These are phyloP conservation scores for Lobophora halterata DNA, from an alignment of 2,888 invertebrate genomes.

Conservation along the genomic window DNA sequence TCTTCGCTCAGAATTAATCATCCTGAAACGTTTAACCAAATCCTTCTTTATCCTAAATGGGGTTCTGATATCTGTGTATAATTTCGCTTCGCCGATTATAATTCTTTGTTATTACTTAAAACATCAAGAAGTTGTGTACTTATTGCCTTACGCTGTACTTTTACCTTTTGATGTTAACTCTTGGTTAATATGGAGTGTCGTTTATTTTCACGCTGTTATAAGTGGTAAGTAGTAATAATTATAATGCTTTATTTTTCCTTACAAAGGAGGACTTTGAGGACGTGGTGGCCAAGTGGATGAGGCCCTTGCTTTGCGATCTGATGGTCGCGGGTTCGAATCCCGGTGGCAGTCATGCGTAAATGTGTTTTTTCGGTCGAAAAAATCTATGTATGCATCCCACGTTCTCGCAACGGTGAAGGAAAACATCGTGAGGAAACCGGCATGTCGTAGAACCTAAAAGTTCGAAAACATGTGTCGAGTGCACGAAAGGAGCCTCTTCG, in stretches of 20 bases:
- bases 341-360: too few species aligned
- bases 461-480: too few species aligned
- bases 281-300: too few species aligned
- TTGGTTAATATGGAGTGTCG: slow-evolving; percentile 51
- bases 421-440: too few species aligned
- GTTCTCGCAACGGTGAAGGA: too few species aligned
- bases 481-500: too few species aligned
- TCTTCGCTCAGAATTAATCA: slow-evolving; percentile 41
- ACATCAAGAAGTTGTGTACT: slow-evolving; percentile 39
- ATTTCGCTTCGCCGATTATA: slow-evolving; percentile 51
- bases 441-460: too few species aligned
- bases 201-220: slow-evolving; percentile 47
- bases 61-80: slow-evolving; percentile 58
- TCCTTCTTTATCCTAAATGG: slow-evolving; percentile 58
- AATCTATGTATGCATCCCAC: too few species aligned
- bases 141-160: slow-evolving; percentile 54
- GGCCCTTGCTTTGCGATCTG: too few species aligned
- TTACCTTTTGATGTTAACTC: slow-evolving; percentile 55
- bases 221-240: slow-evolving; percentile 46
- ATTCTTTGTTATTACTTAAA: slow-evolving; percentile 48
- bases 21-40: slow-evolving; percentile 49
- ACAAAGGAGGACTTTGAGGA: too few species aligned
- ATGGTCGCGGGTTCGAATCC: too few species aligned
- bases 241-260: not conserved
- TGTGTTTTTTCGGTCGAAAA: too few species aligned